phyloP scores from a whole-genome alignment of 1,140 invertebrate genomes.

The Brachionus rotundiformis region DNA sequence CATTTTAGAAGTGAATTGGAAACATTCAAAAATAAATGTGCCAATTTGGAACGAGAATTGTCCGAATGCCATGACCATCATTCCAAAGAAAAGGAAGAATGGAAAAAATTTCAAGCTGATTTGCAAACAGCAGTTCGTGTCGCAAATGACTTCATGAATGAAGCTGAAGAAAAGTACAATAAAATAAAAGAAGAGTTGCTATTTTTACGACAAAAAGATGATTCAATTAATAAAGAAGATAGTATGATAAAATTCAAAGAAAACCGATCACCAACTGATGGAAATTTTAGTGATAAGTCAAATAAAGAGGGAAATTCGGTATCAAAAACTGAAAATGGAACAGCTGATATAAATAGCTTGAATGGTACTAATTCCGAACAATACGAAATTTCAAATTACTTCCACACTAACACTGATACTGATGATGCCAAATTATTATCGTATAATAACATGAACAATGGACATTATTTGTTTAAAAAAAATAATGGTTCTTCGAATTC shows the following conservation, averaged over 20 bases:
- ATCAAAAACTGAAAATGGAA: background rate
- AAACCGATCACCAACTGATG: background rate
- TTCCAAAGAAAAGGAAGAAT: constrained; percentile 38
- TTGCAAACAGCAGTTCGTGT: constrained; percentile 50
- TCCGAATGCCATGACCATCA: background rate
- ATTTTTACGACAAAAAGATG: background rate
- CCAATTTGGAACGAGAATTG: background rate
- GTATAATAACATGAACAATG: constrained; percentile 6
- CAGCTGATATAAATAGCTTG: background rate
- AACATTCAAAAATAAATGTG: constrained; percentile 21
- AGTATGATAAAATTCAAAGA: background rate
- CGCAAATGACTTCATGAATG: constrained; percentile 50
- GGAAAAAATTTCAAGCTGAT: constrained; percentile 50
- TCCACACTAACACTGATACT: constrained; percentile 10
- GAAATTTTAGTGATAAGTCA: background rate
- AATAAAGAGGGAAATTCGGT: background rate
- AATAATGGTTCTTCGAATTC: background rate
- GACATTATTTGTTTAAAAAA: background rate
- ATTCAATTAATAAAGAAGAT: background rate
- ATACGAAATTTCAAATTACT: background rate
- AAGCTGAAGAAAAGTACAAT: constrained; percentile 36
- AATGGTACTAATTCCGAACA: background rate
- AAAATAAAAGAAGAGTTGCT: background rate
- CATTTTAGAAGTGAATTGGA: constrained; percentile 4
- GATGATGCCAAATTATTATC: constrained; percentile 13